Evolutionary conservation across 2,888 invertebrate genomes (phyloP).

Genomic region (Halictus quadricinctus): DNA sequence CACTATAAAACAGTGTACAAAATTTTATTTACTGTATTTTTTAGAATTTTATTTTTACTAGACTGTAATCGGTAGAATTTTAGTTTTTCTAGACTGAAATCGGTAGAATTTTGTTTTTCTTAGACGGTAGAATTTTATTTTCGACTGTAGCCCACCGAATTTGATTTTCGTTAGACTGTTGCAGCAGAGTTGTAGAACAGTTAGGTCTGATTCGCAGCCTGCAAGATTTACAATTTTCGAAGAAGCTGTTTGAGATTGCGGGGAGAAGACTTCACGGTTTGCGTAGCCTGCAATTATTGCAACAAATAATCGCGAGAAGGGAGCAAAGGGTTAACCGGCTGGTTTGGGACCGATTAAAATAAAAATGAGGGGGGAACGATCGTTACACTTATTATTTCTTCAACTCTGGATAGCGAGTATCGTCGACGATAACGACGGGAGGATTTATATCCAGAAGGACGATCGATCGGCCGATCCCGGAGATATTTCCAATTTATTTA

Average conservation of each 20-base stretch:
- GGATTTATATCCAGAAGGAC: conserved; percentile 46
- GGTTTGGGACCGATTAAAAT: conserved; percentile 16
- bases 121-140: too few relatives aligned
- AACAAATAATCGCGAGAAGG: neutral
- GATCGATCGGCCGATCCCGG: conserved; percentile 44
- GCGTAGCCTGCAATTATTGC: neutral
- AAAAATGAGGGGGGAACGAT: neutral
- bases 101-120: too few relatives aligned
- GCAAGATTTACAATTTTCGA: neutral
- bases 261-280: neutral
- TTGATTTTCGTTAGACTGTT: too few relatives aligned
- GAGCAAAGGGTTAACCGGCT: neutral
- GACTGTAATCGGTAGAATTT: too few relatives aligned
- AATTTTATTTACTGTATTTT: too few relatives aligned
- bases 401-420: conserved; percentile 40
- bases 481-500: conserved; percentile 59
- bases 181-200: neutral
- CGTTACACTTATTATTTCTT: conserved; percentile 53
- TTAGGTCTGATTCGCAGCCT: neutral
- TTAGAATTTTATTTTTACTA: too few relatives aligned
- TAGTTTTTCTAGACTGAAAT: too few relatives aligned
- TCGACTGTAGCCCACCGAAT: too few relatives aligned
- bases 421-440: conserved; percentile 21
- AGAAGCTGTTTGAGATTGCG: neutral
- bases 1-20: too few relatives aligned